Evolutionary conservation across 1,140 invertebrate species (phyloP).

Genomic region (Aradophagus sp.): DNA sequence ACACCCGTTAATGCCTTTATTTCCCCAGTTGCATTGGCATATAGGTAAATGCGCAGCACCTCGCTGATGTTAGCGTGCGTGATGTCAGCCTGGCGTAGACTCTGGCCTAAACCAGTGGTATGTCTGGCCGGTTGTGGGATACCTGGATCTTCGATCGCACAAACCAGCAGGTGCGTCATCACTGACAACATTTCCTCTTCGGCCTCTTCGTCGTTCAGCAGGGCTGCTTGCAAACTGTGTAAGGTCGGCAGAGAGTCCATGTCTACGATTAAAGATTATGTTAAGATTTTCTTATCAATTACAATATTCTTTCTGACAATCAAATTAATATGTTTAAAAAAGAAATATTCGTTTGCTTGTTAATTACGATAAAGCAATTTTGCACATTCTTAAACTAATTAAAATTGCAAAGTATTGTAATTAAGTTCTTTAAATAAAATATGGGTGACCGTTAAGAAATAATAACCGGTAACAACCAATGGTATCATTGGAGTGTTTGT

Average conservation of each 20-base stretch:
- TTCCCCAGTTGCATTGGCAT: slow-evolving; percentile 89
- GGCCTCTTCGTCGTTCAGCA: slow-evolving; percentile 88
- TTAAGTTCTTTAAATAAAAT: too few relatives aligned
- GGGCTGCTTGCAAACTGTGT: slow-evolving; percentile 88
- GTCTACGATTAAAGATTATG: too few relatives aligned
- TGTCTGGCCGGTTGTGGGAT: slow-evolving; percentile 91
- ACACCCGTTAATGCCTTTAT: slow-evolving; percentile 87
- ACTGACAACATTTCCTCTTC: slow-evolving; percentile 92
- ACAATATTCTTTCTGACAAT: too few relatives aligned
- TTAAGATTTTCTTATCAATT: too few relatives aligned
- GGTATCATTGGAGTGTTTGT: too few relatives aligned
- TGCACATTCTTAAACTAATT: too few relatives aligned
- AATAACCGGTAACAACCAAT: too few relatives aligned
- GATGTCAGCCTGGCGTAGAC: slow-evolving; percentile 92
- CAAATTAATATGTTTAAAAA: too few relatives aligned
- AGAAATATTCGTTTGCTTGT: too few relatives aligned
- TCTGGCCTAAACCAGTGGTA: slow-evolving; percentile 91
- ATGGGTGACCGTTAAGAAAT: too few relatives aligned
- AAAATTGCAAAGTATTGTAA: too few relatives aligned
- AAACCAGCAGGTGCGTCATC: slow-evolving; percentile 91
- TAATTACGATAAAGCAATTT: too few relatives aligned
- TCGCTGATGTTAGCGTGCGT: slow-evolving; percentile 94
- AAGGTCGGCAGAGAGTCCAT: slow-evolving; percentile 91
- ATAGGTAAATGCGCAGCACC: slow-evolving; percentile 91
- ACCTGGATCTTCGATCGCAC: slow-evolving; percentile 95